Base-by-base conservation (phyloP, 2,888 invertebrate species). In the Lochmaea capreae region DNA sequence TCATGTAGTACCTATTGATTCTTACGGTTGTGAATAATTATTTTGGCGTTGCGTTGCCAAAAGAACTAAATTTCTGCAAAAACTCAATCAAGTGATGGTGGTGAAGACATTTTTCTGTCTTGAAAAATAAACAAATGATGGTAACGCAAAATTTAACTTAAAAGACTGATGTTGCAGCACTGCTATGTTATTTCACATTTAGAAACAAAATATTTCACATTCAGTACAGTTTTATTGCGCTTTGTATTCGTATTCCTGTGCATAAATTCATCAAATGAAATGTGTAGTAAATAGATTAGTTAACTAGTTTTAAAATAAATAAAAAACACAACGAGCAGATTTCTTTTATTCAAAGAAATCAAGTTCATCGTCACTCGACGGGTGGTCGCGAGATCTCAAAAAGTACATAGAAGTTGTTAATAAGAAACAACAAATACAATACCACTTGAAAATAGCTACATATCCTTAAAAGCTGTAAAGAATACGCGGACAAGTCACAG, bases 381-480 rank as follows among this genome's bases (percentile, higher is more conserved):
- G 49, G 62, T 69, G 69, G 63, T 69, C 63, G 52, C 12, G 5
- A 46, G 58, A 54, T 57, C 39, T 39, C 54, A 67, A 54, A 66
- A 67, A 65, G 14, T 65, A 43, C 49, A 14, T 49, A 0, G 52
- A 66, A 57, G 6, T 66, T 54, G 16, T 14, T 59, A 43, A 59
- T 46, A 59, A 67, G 67, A 67, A 65, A 33, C 71, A 65, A 57
- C 58, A 65, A 59, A 52, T 59, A 59, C 65, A 71, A 59, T 66
- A 66, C 59, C 54, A 14, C 42, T 33, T 54, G 67, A 61, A 72
- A 67, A 61, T 67, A 72, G 54, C 58, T 72, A 72, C 66, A 72
- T 72, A 72, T 67, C 63, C 63, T 67, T 67, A 72, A 72, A 72
- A 73, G 57, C 68, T 16, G 58, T 65, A 71, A 58, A 59, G 65